A percentile compares a stretch with the other conserved stretches of the same genome.
phyloP scores from a whole-genome alignment of 2,113 vertebrate species.

The Antechinus stuartii region DNA sequence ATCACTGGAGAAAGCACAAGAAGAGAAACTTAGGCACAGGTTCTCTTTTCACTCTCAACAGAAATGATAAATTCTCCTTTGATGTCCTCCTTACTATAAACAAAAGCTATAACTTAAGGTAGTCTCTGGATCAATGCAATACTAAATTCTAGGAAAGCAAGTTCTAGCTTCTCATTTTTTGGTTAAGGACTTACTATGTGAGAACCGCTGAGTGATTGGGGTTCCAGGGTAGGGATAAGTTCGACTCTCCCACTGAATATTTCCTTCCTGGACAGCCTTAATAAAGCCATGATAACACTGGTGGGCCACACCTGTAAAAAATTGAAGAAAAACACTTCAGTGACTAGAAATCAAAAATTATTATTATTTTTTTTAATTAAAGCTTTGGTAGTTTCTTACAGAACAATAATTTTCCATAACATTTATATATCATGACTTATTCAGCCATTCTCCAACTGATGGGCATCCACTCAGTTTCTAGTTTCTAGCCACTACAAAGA shows the following conservation, averaged over 20 bases:
- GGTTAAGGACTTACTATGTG: constrained; percentile 92
- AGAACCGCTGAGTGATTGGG: constrained; percentile 98
- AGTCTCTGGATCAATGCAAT: background rate
- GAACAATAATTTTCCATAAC: too few species aligned
- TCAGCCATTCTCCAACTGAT: too few species aligned
- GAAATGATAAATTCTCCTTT: background rate
- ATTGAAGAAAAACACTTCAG: background rate
- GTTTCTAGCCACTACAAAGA: too few species aligned
- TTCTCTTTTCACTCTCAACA: background rate
- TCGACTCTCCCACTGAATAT: constrained; percentile 99
- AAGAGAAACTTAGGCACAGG: background rate
- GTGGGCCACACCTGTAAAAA: constrained; percentile 92
- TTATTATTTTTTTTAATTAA: too few species aligned
- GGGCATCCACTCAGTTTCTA: too few species aligned
- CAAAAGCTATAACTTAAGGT: background rate
- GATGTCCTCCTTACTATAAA: constrained; percentile 30
- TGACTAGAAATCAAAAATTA: too few species aligned
- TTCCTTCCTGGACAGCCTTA: constrained; percentile 96
- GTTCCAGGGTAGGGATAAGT: constrained; percentile 98
- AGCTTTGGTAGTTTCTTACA: too few species aligned
- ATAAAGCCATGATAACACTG: constrained; percentile 99
- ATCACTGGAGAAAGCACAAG: background rate
- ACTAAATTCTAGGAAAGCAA: background rate
- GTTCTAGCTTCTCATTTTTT: background rate
- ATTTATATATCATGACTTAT: too few species aligned